Evolutionary conservation across 1,140 invertebrate species (phyloP), one percentile per base, ranked within the genome.

Genomic region (Macrosteles quadrilineatus): DNA sequence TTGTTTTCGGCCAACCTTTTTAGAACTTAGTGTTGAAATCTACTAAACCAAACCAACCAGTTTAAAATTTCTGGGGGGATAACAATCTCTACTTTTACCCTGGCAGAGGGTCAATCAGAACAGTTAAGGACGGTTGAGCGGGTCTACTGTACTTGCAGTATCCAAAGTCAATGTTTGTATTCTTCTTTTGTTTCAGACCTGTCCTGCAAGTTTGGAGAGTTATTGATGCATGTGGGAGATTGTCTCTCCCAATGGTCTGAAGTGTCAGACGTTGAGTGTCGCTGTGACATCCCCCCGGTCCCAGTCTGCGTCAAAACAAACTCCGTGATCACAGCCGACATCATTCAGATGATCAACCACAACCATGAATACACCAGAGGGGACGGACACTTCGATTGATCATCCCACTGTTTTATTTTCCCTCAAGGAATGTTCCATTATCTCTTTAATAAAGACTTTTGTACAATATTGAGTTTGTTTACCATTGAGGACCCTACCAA

Each of bases 321-420:
- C 55, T 2, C 4, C 2, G 55, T 59, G 4, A 14, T 59, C 25
- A 59, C 55, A 27, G 55, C 55, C 55, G 55, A 59, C 9, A 59
- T 59, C 21, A 59, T 59, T n/a, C 21, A 29, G n/a, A 59, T 59
- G 55, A 59, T 59, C 55, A 25, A 59, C 55, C 55, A 59, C 25
- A 23, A 59, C 6, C 55, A 59, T 30, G 14, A 23, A 25, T 23
- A 59, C 47, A n/a, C 47, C n/a, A 4, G 3, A 4, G 17, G 47
- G n/a, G 17, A 50, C n/a, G 17, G 6, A 4, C 47, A 19, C 47
- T 36, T 6, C 14, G 32, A n/a, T 36, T 36, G 32, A 36, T 36
- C 4, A 14, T 36, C 32, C 32, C n/a, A n/a, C n/a, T n/a, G n/a
- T n/a, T n/a, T n/a, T n/a, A n/a, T n/a, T n/a, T n/a, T n/a, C n/a